Percentiles rank a stretch among this genome's conserved stretches.
Conservation (phyloP, 2,797 vertebrate species). For the Alfaro cultratus region DNA sequence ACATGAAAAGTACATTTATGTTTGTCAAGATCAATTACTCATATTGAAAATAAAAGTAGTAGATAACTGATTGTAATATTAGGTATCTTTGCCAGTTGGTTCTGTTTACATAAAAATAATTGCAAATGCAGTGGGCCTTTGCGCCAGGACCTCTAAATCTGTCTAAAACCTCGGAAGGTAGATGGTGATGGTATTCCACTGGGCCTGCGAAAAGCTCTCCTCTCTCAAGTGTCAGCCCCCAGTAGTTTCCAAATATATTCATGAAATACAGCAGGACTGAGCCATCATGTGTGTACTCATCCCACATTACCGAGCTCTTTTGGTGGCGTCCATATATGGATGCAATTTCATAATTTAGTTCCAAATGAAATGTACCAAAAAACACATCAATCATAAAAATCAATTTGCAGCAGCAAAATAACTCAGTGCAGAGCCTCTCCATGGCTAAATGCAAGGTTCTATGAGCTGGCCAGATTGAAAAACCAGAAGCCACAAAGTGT, state of each 20-base stretch:
- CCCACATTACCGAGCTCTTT: conserved; percentile 34
- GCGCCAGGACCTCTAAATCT: conserved; percentile 35
- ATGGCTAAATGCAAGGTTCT: conserved; percentile 36
- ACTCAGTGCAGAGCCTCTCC: conserved; percentile 28
- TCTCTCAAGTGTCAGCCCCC: conserved; percentile 23
- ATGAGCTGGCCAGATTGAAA: conserved; percentile 50
- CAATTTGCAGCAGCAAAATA: conserved; percentile 56
- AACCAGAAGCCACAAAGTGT: conserved; percentile 45
- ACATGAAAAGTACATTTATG: conserved; percentile 25
- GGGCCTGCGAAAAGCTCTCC: conserved; percentile 34
- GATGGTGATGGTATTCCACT: conserved; percentile 37
- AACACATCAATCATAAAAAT: conserved; percentile 57
- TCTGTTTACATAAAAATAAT: conserved; percentile 27
- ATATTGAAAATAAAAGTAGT: not conserved
- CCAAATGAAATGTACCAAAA: conserved; percentile 42
- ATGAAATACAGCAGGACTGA: conserved; percentile 30
- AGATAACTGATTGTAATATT: not conserved
- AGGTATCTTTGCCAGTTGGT: not conserved
- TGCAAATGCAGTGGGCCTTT: conserved; percentile 27
- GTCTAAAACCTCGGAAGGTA: conserved; percentile 35
- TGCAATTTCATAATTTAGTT: conserved; percentile 45
- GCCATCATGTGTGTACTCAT: conserved; percentile 32
- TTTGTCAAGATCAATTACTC: conserved; percentile 18
- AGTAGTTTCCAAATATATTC: conserved; percentile 52
- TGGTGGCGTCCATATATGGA: conserved; percentile 29